A percentile compares a stretch with the other conserved stretches of the same genome.
Conservation (phyloP, 2,797 vertebrate genomes). For the Zalophus californianus region DNA sequence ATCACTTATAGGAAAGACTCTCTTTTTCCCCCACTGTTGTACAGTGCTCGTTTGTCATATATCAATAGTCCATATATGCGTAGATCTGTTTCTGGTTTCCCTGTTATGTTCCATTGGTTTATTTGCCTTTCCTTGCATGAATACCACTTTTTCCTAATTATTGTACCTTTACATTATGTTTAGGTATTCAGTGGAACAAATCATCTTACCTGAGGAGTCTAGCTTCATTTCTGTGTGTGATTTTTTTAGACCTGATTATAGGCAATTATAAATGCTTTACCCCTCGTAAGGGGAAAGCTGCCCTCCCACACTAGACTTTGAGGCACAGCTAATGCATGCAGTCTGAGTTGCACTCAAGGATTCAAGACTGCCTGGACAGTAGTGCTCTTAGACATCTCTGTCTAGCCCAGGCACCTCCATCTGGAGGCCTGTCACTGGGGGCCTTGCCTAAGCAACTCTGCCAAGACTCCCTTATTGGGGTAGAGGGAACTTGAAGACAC, state of each 20-base stretch:
- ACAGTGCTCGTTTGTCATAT: not conserved
- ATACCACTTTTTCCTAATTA: not conserved
- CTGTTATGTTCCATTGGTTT: not conserved
- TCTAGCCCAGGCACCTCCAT: not conserved
- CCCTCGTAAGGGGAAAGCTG: not conserved
- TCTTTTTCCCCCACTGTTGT: not conserved
- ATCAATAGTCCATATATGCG: not conserved
- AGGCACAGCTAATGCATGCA: not conserved
- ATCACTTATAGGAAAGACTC: not conserved
- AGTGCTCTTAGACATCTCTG: too few relatives aligned
- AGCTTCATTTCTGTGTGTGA: not conserved
- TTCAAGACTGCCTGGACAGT: not conserved
- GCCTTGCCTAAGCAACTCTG: not conserved
- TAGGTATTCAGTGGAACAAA: not conserved
- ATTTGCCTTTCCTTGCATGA: not conserved
- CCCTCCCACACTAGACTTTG: not conserved
- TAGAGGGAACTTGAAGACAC: not conserved
- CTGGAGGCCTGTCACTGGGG: not conserved
- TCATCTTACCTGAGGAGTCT: not conserved
- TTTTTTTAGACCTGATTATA: not conserved
- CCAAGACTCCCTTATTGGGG: not conserved
- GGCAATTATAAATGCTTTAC: not conserved
- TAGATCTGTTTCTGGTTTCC: not conserved
- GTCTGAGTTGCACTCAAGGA: not conserved
- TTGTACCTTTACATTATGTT: not conserved